Base-by-base conservation (phyloP, 2,113 vertebrate genomes). In the Phyllostomus hastatus region DNA sequence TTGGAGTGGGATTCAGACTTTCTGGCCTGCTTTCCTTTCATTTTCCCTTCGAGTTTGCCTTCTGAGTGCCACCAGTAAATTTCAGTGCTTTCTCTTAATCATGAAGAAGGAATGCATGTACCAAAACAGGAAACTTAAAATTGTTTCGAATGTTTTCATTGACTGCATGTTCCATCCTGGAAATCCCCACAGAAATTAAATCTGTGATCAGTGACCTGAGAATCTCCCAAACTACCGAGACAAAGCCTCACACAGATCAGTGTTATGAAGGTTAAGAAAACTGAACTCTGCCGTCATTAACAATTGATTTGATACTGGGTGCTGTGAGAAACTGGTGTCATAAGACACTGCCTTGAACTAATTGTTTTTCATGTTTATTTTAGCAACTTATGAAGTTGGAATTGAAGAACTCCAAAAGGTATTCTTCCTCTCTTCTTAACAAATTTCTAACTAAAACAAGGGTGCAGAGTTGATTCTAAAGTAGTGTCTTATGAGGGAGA, bases 361-460 rank as follows among this genome's bases (percentile, higher is more conserved):
- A 90, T 41, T 41, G 24, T 88, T 93, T 95, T 90, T 61, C 52
- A 12, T 94, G n/a, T 97, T 97, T 93, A 46, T 94, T 97, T 95
- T 88, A 98, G 97, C 86, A 75, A 79, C 91, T 33, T 98, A 97
- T 0, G 94, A 97, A 95, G 90, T 96, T 35, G 79, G 28, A 91
- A 96, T 94, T 48, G 96, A 96, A 97, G 97, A 97, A 87, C 88
- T 96, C 31, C 88, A 15, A 93, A 97, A 98, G 97, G 97, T 98
- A 98, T 38, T 57, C 19, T 90, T 83, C 19, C 66, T 91, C 26
- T 88, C 33, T 94, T 61, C 33, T 70, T 80, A 87, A 3, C 33
- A 88, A 38, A 20, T 15, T 70, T 54, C 31, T 75, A 46, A 57
- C 54, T 41, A 59, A 52, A 75, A 67, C n/a, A 46, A 57, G 52